Percentiles rank a stretch among this genome's conserved stretches.
Evolutionary conservation across 1,140 invertebrate genomes (phyloP).

Genomic region (Teleopsis dalmanni): DNA sequence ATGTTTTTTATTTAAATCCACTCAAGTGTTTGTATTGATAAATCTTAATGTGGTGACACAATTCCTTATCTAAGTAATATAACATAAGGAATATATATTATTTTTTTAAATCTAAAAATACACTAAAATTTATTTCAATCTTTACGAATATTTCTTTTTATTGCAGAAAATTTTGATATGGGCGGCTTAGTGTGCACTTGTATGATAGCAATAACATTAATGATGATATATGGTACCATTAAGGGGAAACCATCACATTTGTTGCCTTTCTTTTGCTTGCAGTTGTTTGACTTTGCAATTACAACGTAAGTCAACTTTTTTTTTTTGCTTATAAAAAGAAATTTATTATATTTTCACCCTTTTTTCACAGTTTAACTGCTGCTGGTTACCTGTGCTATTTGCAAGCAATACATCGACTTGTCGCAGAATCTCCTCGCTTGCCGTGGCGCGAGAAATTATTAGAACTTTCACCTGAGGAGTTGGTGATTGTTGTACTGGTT

Average conservation of each 20-base stretch:
- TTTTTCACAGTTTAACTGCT: slow-evolving; percentile 59
- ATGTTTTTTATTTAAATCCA: too few species aligned
- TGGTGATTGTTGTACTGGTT: slow-evolving; percentile 64
- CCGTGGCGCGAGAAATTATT: slow-evolving; percentile 65
- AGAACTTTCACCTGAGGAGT: slow-evolving; percentile 59
- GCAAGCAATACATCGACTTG: slow-evolving; percentile 65
- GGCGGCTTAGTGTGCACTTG: slow-evolving; percentile 69
- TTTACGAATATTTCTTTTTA: not conserved
- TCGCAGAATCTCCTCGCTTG: slow-evolving; percentile 59
- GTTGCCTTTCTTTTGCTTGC: slow-evolving; percentile 80
- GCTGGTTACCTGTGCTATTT: slow-evolving; percentile 78
- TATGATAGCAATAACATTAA: slow-evolving; percentile 67
- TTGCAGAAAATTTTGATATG: slow-evolving; percentile 69
- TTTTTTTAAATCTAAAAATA: slow-evolving; percentile 4
- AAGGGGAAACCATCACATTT: slow-evolving; percentile 73
- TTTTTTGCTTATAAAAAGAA: not conserved
- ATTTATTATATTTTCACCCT: not conserved
- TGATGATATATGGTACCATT: slow-evolving; percentile 75
- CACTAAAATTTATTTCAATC: slow-evolving; percentile 7
- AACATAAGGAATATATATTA: too few species aligned
- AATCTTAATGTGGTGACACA: too few species aligned
- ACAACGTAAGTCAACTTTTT: slow-evolving; percentile 56
- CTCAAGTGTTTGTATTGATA: too few species aligned
- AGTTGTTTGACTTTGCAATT: slow-evolving; percentile 82
- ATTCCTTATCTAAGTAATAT: not conserved